phyloP scores from a whole-genome alignment of 2,888 invertebrate species.

The Apamea monoglypha region DNA sequence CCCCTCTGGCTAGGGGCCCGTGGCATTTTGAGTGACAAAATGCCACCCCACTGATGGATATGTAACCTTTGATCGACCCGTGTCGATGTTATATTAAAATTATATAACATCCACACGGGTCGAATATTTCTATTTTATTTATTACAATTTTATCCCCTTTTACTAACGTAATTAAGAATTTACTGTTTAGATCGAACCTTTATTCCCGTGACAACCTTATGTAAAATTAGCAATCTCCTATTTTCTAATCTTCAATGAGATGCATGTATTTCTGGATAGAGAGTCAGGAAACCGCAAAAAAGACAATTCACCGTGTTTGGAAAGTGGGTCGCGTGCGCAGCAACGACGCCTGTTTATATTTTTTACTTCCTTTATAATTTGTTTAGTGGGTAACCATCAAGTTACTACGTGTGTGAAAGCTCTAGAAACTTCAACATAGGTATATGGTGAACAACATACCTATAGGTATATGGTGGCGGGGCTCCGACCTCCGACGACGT shows the following conservation, averaged over 20 bases:
- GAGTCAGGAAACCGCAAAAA: slow-evolving; percentile 57
- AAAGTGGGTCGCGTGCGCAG: slow-evolving; percentile 58
- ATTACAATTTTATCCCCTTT: not conserved
- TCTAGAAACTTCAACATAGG: slow-evolving; percentile 11
- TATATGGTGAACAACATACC: too few relatives aligned
- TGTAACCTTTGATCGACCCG: not conserved
- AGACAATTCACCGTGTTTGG: slow-evolving; percentile 50
- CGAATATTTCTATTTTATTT: not conserved
- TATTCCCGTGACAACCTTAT: not conserved
- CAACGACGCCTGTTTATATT: slow-evolving; percentile 37
- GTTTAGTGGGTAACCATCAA: slow-evolving; percentile 38
- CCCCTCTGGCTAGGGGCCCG: too few relatives aligned
- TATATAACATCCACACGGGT: too few relatives aligned
- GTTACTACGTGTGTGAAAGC: slow-evolving; percentile 51
- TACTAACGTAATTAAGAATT: not conserved
- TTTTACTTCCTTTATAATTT: slow-evolving; percentile 50
- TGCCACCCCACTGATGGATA: too few relatives aligned
- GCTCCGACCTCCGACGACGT: not conserved
- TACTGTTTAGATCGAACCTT: not conserved
- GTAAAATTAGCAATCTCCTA: not conserved
- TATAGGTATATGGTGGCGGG: not conserved
- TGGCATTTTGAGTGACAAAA: too few relatives aligned
- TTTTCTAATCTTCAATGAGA: slow-evolving; percentile 13
- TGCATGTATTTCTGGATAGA: slow-evolving; percentile 45
- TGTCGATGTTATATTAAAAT: too few relatives aligned